Conservation (phyloP, 2,888 invertebrate species). For the Parascotia fuliginaria region DNA sequence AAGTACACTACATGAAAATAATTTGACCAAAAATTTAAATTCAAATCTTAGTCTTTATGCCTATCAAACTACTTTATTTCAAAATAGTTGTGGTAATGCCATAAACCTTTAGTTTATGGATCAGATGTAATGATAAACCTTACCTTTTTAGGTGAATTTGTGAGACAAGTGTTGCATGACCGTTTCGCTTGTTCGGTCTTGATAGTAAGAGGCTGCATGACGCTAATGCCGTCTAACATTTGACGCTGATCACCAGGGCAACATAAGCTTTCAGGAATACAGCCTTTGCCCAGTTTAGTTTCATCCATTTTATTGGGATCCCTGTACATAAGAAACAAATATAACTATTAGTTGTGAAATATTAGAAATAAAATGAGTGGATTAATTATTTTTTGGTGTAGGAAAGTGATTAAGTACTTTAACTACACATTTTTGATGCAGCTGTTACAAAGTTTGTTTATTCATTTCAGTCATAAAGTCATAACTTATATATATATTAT, state of each 20-base stretch:
- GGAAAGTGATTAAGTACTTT: too few species aligned
- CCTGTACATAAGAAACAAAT: slow-evolving; percentile 51
- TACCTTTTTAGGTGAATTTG: slow-evolving; percentile 80
- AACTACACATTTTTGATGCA: too few species aligned
- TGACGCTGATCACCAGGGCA: slow-evolving; percentile 73
- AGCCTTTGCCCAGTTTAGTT: slow-evolving; percentile 68
- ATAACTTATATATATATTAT: background rate
- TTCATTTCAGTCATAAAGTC: too few species aligned
- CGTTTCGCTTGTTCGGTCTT: slow-evolving; percentile 82
- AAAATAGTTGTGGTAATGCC: background rate
- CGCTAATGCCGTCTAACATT: slow-evolving; percentile 66
- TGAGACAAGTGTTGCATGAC: slow-evolving; percentile 78
- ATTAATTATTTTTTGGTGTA: too few species aligned
- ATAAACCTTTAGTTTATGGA: background rate
- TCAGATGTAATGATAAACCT: slow-evolving; percentile 5
- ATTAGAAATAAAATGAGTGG: too few species aligned
- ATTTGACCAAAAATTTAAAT: too few species aligned
- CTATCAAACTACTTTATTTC: background rate
- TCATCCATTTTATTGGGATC: slow-evolving; percentile 78
- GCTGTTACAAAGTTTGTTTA: background rate
- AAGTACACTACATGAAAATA: too few species aligned
- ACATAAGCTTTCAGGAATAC: slow-evolving; percentile 73
- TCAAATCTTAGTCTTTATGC: too few species aligned
- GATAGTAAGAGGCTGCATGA: slow-evolving; percentile 81
- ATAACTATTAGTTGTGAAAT: too few species aligned